Percentiles rank a stretch among this genome's conserved stretches.
phyloP scores from a whole-genome alignment of 2,797 vertebrate species.

The Tachyglossus aculeatus region DNA sequence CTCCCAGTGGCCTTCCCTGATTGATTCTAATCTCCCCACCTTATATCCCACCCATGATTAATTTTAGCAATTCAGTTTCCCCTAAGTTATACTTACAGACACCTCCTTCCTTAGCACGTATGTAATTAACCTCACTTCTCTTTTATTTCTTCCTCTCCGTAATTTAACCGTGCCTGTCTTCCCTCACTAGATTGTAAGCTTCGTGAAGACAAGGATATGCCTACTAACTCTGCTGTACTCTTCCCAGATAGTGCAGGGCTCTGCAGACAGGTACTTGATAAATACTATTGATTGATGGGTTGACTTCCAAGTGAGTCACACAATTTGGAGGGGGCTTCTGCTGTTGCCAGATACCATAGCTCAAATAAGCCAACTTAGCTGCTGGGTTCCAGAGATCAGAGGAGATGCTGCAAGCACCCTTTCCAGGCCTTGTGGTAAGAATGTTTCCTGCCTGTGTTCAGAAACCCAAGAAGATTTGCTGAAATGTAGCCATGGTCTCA shows the following conservation, averaged over 20 bases:
- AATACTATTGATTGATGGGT: no score
- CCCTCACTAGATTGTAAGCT: background rate
- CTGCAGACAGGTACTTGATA: background rate
- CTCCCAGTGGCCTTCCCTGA: no score
- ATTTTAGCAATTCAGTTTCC: no score
- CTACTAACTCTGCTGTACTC: background rate
- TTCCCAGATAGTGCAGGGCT: background rate
- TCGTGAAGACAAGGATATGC: background rate
- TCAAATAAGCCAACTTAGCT: background rate
- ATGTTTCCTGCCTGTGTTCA: background rate
- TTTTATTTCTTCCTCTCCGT: background rate
- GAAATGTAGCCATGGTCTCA: background rate
- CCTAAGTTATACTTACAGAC: no score
- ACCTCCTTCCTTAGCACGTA: no score
- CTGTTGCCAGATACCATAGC: background rate
- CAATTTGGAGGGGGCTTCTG: no score
- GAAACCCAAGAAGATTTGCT: background rate
- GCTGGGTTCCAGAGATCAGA: background rate
- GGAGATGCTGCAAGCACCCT: background rate
- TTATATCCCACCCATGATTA: no score
- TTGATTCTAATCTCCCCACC: no score
- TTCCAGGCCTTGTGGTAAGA: background rate
- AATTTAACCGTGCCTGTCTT: background rate
- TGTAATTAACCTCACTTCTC: no score
- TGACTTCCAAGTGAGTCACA: no score